A percentile compares a stretch with the other conserved stretches of the same genome.
Evolutionary conservation across 2,888 invertebrate species (phyloP).

Genomic region (Asteroscopus sphinx): DNA sequence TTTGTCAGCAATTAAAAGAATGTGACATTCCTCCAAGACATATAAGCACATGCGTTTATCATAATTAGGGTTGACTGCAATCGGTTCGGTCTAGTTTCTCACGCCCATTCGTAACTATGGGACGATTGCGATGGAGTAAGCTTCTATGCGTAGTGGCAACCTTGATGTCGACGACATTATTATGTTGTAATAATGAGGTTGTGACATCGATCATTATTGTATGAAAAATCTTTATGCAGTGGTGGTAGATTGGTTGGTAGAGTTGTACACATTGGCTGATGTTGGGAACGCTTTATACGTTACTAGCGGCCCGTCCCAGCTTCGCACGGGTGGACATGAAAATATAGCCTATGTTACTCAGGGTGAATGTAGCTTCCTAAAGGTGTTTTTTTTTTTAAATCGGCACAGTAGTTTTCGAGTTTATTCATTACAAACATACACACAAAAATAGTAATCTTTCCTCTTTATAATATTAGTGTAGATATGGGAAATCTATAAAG

Average conservation of each 20-base stretch:
- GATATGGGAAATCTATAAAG: too few species aligned
- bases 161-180: slow-evolving; percentile 38
- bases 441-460: too few species aligned
- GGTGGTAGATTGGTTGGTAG: neutral
- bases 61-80: slow-evolving; percentile 35
- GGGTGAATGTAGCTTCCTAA: too few species aligned
- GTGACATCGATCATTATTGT: slow-evolving; percentile 25
- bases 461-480: too few species aligned
- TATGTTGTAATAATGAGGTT: slow-evolving; percentile 30
- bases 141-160: slow-evolving; percentile 36
- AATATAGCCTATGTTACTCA: too few species aligned
- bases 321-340: too few species aligned
- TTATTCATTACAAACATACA: too few species aligned
- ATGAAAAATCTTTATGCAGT: neutral
- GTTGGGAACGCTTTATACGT: too few species aligned
- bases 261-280: neutral
- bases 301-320: too few species aligned
- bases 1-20: too few species aligned
- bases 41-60: slow-evolving; percentile 15
- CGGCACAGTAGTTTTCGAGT: too few species aligned
- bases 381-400: too few species aligned
- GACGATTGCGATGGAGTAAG: slow-evolving; percentile 48
- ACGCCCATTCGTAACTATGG: slow-evolving; percentile 52
- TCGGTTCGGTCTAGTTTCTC: slow-evolving; percentile 45
- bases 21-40: slow-evolving; percentile 2